Evolutionary conservation across 2,113 vertebrate species (phyloP).

Genomic region (Engystomops pustulosus): DNA sequence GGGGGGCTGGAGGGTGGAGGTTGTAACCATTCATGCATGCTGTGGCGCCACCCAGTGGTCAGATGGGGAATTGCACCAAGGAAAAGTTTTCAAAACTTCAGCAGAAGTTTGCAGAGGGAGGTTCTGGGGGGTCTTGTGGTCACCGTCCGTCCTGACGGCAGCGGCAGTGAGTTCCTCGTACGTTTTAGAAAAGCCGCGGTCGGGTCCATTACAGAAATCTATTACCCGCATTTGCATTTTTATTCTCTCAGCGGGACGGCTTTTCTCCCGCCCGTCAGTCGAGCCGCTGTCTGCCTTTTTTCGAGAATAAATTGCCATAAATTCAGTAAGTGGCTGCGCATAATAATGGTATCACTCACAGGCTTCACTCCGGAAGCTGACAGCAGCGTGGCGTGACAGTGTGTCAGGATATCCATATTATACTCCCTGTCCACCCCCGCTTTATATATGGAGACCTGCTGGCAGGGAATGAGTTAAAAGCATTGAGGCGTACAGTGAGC

Average conservation of each 20-base stretch:
- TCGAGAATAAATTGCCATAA: conserved; percentile 59
- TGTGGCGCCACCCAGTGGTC: not conserved
- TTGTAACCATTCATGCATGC: too few species aligned
- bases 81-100: too few species aligned
- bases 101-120: too few species aligned
- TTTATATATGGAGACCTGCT: not conserved
- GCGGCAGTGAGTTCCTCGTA: too few species aligned
- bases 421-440: conserved; percentile 6
- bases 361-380: not conserved
- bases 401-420: conserved; percentile 13
- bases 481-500: not conserved
- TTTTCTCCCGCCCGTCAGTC: conserved; percentile 14
- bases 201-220: conserved; percentile 57
- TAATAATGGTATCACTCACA: conserved; percentile 49
- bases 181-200: too few species aligned
- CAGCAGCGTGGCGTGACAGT: not conserved
- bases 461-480: not conserved
- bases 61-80: not conserved
- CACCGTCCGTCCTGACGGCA: too few species aligned
- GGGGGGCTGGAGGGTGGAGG: too few species aligned
- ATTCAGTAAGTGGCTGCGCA: conserved; percentile 45
- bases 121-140: too few species aligned
- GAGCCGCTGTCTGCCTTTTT: conserved; percentile 35
- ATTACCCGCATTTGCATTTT: conserved; percentile 54
- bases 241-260: conserved; percentile 49